Base-by-base conservation (phyloP, 1,140 invertebrate genomes). In the Nephila pilipes region DNA sequence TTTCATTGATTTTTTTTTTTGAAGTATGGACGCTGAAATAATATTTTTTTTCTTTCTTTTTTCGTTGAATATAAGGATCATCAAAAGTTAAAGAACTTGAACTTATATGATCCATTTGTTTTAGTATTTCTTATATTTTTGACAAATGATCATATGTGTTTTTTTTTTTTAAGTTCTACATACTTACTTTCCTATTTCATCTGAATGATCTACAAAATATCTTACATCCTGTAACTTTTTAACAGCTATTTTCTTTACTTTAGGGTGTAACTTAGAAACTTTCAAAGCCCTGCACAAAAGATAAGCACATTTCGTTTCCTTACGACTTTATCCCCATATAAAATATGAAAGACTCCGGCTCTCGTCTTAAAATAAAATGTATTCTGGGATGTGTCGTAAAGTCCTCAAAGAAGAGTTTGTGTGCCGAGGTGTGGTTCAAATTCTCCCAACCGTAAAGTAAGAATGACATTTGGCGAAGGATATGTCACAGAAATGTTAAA, bases 201-300 rank as follows among this genome's bases (percentile, higher is more conserved):
- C 25, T 29, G 29, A 75, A 12, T 36, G 10, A 32, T 18, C 65
- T 32, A 32, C 65, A 58, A 58, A 22, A 58, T 22, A 75, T 32
- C 29, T 36, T 29, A 75, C 65, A 75, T 32, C 14, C 16, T 32
- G 14, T 32, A 75, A 75, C 29, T 75, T 75, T 69, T 69, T 69
- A 69, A 69, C 65, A 69, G 25, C n/a, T 14, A 29, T 32, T 25
- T 32, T 69, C 25, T 75, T 75, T 16, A 14, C 14, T 20, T 16
- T 10, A 57, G 83, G 83, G 83, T 85, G 83, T 85, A 57, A 85
- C 83, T 85, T 85, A 29, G 55, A 85, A 85, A 32, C 83, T 85
- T 85, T 25, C 25, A 85, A 57, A 85, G 55, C 29, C n/a, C 32
- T 36, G 25, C 54, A 85, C 54, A 32, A 81, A 81, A 81, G 18